Evolutionary conservation across 2,888 invertebrate species (phyloP), one percentile per base, ranked within the genome.

Genomic region (Sclerodermus sp.): DNA sequence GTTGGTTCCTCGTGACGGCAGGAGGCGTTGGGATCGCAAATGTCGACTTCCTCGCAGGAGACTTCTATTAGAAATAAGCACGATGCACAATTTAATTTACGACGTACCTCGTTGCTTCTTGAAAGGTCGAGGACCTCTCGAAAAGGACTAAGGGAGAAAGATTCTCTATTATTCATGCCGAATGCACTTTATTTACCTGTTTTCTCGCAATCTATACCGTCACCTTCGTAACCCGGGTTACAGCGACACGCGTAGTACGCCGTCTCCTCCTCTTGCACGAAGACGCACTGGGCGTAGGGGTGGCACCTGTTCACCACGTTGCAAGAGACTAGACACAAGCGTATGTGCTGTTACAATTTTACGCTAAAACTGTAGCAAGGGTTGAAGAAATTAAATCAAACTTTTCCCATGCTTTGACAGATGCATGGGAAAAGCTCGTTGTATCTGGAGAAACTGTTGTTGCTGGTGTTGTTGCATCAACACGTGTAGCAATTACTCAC

Each of bases 191-290:
- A 62, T 68, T 53, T 75, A 81, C 81, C 81, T 68, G 71, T 78
- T 61, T 85, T 84, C 1, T 80, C 81, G 71, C 94, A 95, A 61
- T 83, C 84, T 54, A 83, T 84, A 8, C 93, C 94, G 74, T 95
- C 91, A 16, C 95, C 95, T 68, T 87, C 86, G 78, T 85, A 95
- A 2, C 92, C 93, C n/a, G 85, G 82, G 51, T 87, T 88, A 71
- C 96, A 96, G 39, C 85, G 83, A 71, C 96, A 96, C 49, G 81
- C 79, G 64, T 85, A 85, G 1, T 81, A 78, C 45, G 82, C 80
- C 1, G 81, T 80, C 18, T 42, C 47, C 15, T 15, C 18, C 23
- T 82, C 76, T 12, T 83, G 79, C 38, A 83, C 79, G 76, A 82
- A 85, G 46, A 85, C 80, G 73, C 96, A 96, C 44, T 87, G 83